A percentile compares a stretch with the other conserved stretches of the same genome.
Evolutionary conservation across 2,888 invertebrate genomes (phyloP).

Genomic region (Amphipoea lucens): DNA sequence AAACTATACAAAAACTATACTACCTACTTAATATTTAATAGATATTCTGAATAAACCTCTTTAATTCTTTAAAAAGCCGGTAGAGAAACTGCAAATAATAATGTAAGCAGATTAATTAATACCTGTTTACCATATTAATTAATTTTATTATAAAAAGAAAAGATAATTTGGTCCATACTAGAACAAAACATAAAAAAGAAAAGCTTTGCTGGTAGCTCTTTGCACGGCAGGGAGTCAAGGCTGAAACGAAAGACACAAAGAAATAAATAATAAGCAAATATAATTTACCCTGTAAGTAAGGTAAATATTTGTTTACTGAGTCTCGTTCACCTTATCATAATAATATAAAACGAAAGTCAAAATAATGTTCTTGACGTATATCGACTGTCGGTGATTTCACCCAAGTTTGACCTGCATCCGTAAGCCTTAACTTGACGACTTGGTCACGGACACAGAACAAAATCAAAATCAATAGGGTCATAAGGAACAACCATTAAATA

Average conservation of each 20-base stretch:
- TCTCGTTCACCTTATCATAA: constrained; percentile 39
- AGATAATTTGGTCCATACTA: not conserved
- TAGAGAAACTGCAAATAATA: not conserved
- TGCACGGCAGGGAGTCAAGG: constrained; percentile 12
- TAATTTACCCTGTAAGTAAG: constrained; percentile 12
- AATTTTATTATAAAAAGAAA: constrained; percentile 4
- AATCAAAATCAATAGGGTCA: constrained; percentile 53
- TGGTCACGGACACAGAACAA: constrained; percentile 55
- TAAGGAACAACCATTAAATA: constrained; percentile 56
- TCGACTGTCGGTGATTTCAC: constrained; percentile 44
- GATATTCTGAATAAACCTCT: not conserved
- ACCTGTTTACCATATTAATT: constrained; percentile 31
- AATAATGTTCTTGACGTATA: constrained; percentile 39
- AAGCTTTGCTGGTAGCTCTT: not conserved
- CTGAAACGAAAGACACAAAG: constrained; percentile 13
- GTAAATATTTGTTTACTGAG: constrained; percentile 41
- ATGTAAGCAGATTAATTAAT: constrained; percentile 3
- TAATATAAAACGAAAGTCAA: constrained; percentile 41
- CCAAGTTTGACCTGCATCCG: constrained; percentile 55
- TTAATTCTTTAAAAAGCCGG: not conserved
- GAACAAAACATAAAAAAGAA: constrained; percentile 26
- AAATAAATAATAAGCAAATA: constrained; percentile 38
- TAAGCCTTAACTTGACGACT: constrained; percentile 34
- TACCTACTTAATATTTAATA: not conserved
- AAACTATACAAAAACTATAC: too few species aligned